These are phyloP conservation scores for Carettochelys insculpta DNA, from an alignment of 2,113 vertebrate genomes.

Conservation along the genomic window DNA sequence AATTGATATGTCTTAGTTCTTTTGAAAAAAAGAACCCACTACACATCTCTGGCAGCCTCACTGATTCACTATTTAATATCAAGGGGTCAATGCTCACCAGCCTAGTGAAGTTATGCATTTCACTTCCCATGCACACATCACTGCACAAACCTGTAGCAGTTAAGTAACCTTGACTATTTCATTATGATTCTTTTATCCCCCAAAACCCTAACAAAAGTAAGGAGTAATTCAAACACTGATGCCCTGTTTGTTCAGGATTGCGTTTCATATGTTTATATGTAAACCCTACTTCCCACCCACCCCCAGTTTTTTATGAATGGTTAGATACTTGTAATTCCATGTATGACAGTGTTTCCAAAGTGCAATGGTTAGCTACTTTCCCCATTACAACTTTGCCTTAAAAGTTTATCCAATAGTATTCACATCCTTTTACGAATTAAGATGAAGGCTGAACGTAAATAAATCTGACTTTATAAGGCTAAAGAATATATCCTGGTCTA, in stretches of 20 bases:
- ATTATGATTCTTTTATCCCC: neutral
- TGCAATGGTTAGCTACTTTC: neutral
- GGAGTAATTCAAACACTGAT: neutral
- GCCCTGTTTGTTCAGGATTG: neutral
- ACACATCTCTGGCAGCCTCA: neutral
- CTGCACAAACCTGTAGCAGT: neutral
- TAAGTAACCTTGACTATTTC: neutral
- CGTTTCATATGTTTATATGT: neutral
- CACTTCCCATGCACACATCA: neutral
- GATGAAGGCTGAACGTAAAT: neutral
- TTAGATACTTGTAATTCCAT: neutral
- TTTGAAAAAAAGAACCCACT: neutral
- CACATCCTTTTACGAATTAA: neutral
- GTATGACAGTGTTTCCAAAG: neutral
- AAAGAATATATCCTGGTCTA: neutral
- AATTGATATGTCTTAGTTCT: neutral
- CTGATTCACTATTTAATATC: neutral
- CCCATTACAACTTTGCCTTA: neutral
- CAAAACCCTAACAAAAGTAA: too few relatives aligned
- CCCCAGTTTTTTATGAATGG: too few relatives aligned
- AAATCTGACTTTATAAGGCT: neutral
- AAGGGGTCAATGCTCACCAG: neutral
- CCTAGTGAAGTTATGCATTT: neutral
- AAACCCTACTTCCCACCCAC: too few relatives aligned
- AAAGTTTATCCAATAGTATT: neutral